Evolutionary conservation across 2,113 vertebrate species (phyloP).

Genomic region (Camelus bactrianus): DNA sequence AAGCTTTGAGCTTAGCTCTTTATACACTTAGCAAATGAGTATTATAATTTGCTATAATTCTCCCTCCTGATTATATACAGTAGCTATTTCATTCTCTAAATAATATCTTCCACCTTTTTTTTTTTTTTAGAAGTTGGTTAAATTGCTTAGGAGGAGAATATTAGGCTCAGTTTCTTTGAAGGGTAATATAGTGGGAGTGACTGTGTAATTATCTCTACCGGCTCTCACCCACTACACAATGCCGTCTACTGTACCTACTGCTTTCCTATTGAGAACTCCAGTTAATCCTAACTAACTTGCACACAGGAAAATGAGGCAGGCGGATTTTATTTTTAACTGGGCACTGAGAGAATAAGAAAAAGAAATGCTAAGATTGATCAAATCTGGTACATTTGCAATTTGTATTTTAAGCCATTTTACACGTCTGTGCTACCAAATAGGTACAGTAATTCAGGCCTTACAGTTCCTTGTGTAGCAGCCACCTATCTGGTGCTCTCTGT

Average conservation of each 20-base stretch:
- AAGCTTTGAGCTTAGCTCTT: conserved; percentile 80
- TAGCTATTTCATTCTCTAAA: conserved; percentile 86
- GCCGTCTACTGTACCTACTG: conserved; percentile 74
- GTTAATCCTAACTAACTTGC: conserved; percentile 81
- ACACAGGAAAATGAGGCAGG: conserved; percentile 73
- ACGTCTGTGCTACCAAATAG: conserved; percentile 29
- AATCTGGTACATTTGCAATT: conserved; percentile 60
- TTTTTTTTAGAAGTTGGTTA: conserved; percentile 80
- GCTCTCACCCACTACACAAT: conserved; percentile 83
- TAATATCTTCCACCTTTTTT: conserved; percentile 83
- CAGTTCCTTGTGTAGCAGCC: neutral
- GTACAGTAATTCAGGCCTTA: neutral
- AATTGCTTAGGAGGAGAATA: conserved; percentile 87
- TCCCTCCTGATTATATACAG: conserved; percentile 84
- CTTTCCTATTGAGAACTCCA: conserved; percentile 79
- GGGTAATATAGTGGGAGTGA: conserved; percentile 86
- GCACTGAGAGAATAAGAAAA: conserved; percentile 54
- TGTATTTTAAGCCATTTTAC: conserved; percentile 68
- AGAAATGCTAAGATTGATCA: conserved; percentile 64
- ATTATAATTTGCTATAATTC: conserved; percentile 88
- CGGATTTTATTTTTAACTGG: conserved; percentile 79
- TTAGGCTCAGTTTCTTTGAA: conserved; percentile 87
- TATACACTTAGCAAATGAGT: conserved; percentile 87
- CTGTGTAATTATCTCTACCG: conserved; percentile 86
- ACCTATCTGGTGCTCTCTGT: neutral